Base-by-base conservation (phyloP, 2,113 vertebrate species). In the Zapornia atra region DNA sequence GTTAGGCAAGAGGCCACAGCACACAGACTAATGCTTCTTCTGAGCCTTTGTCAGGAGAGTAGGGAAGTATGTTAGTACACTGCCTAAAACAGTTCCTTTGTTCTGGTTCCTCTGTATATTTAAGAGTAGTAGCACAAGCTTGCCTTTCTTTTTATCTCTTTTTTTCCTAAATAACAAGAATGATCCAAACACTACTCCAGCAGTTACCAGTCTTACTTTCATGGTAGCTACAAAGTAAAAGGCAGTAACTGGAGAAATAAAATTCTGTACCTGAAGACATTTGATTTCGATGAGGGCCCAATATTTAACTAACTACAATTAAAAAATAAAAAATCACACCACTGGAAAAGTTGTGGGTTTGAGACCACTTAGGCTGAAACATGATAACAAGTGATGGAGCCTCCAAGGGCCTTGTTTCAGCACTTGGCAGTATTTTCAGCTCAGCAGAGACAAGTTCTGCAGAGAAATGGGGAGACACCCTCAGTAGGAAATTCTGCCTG, bases 291-390 rank as follows among this genome's bases (percentile, higher is more conserved):
- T 92, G 90, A 85, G n/a, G 18, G 25, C n/a, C 53, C 75, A 53
- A 73, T 92, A 80, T 28, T 88, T 92, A 88, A 79, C 40, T 21
- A 80, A n/a, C 40, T 88, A 44, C 59, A 93, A 65, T 90, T 53
- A 19, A 68, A 71, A 76, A 53, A 53, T 8, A 42, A 34, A 71
- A 16, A 36, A 48, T 71, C 20, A 72, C 38, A 72, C 75, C 63
- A 40, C 69, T 65, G 79, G 57, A 82, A 80, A 60, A 92, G 29
- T 20, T 91, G 95, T 94, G 75, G 71, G 91, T 92, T 94, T 75
- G 82, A 92, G 94, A 68, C 73, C 57, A 64, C 78, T 91, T 70
- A 64, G 75, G 72, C 82, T 90, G 82, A 93, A 92, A 90, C 68
- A 70, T 64, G 82, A 28, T 94, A 79, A 85, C 69, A 88, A 93